These are phyloP conservation scores for Desmophyllum pertusum DNA, from an alignment of 92 coral and sea anemone genomes.

Conservation along the genomic window DNA sequence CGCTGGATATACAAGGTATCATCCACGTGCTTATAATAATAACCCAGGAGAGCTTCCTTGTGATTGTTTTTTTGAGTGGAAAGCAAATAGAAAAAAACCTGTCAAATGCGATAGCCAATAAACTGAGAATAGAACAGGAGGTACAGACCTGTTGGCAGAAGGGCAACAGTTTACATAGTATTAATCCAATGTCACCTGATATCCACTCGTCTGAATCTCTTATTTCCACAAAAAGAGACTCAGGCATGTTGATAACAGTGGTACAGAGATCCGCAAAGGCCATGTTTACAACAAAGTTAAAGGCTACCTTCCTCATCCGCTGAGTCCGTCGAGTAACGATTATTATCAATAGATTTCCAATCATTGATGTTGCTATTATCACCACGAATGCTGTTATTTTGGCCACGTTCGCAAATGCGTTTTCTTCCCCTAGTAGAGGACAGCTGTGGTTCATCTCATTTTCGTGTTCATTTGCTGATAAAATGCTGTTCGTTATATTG, in stretches of 20 bases:
- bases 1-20: constrained; percentile 58
- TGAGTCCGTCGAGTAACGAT: constrained; percentile 31
- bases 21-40: constrained; percentile 71
- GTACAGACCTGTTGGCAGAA: constrained; percentile 65
- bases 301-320: constrained; percentile 50
- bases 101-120: constrained; percentile 76
- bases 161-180: constrained; percentile 65
- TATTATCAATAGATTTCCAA: constrained; percentile 60
- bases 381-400: constrained; percentile 37
- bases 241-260: constrained; percentile 68
- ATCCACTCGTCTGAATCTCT: constrained; percentile 41
- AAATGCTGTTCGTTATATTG: not conserved
- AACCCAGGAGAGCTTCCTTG: constrained; percentile 47
- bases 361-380: constrained; percentile 47
- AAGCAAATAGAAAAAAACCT: constrained; percentile 67
- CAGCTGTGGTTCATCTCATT: not conserved
- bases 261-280: constrained; percentile 67
- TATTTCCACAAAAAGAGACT: constrained; percentile 47
- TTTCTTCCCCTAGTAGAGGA: not conserved
- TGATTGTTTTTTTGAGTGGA: constrained; percentile 71
- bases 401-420: not conserved
- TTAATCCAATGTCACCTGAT: constrained; percentile 34
- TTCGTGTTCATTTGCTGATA: not conserved
- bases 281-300: constrained; percentile 63
- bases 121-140: constrained; percentile 75